phyloP scores from a whole-genome alignment of 2,797 vertebrate genomes.

The Lophius americanus region DNA sequence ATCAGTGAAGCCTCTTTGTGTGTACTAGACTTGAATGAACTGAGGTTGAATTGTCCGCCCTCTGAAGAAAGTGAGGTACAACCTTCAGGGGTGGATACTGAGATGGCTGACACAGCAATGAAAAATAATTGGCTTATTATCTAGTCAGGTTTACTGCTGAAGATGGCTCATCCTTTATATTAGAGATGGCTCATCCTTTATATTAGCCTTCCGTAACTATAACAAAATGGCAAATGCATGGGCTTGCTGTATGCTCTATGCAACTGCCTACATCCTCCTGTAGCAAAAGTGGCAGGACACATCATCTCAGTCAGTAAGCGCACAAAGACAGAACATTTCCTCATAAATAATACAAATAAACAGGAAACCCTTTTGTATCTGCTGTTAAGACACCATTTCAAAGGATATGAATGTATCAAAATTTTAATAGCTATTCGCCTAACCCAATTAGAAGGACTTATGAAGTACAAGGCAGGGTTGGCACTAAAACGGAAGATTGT shows the following conservation, averaged over 20 bases:
- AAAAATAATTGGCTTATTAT: constrained; percentile 25
- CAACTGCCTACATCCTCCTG: constrained; percentile 13
- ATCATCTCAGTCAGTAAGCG: constrained; percentile 24
- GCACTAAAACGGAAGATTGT: constrained; percentile 99
- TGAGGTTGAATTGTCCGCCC: constrained; percentile 19
- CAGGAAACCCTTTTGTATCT: constrained; percentile 61
- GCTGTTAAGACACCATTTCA: constrained; percentile 66
- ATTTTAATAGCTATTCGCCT: constrained; percentile 99
- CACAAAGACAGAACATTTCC: constrained; percentile 51
- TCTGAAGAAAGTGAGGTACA: constrained; percentile 8
- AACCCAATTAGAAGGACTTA: constrained; percentile 97
- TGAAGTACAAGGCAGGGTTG: constrained; percentile 99
- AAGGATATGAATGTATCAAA: constrained; percentile 99
- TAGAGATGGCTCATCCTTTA: constrained; percentile 64
- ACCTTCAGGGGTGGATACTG: constrained; percentile 4
- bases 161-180: constrained; percentile 63
- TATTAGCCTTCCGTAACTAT: constrained; percentile 34
- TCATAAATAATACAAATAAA: constrained; percentile 67
- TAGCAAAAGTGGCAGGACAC: constrained; percentile 27
- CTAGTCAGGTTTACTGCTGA: constrained; percentile 40
- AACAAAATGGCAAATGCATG: constrained; percentile 50
- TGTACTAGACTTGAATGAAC: not conserved
- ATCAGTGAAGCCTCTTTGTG: no score
- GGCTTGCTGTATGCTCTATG: constrained; percentile 3
- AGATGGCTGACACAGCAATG: constrained; percentile 30